These are phyloP conservation scores for Pyrrhia umbra DNA, from an alignment of 2,888 invertebrate species.

Conservation along the genomic window DNA sequence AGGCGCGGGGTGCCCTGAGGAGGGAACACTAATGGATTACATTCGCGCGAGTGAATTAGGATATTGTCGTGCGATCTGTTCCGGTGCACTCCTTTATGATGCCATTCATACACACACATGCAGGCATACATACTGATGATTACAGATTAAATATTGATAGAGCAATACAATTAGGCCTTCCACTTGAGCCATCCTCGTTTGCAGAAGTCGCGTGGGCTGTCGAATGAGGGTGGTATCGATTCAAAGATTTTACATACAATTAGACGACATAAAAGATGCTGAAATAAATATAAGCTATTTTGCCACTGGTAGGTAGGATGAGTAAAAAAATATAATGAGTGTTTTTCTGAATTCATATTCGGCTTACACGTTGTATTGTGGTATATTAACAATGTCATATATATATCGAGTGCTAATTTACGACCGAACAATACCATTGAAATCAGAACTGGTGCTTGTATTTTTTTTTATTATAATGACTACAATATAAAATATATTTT, in stretches of 20 bases:
- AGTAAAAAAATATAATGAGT: background rate
- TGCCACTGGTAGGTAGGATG: background rate
- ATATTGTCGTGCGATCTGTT: slow-evolving; percentile 89
- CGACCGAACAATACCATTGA: background rate
- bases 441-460: background rate
- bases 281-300: background rate
- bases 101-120: slow-evolving; percentile 70
- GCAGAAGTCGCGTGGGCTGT: slow-evolving; percentile 20
- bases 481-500: background rate
- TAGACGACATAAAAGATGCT: slow-evolving; percentile 18
- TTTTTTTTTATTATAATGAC: background rate
- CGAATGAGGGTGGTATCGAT: slow-evolving; percentile 27
- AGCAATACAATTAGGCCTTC: slow-evolving; percentile 60
- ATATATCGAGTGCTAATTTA: background rate
- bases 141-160: slow-evolving; percentile 75
- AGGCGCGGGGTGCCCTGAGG: slow-evolving; percentile 61
- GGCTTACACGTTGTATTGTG: background rate
- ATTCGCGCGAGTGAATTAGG: slow-evolving; percentile 90
- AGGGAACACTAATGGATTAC: slow-evolving; percentile 89
- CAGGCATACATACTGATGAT: slow-evolving; percentile 64
- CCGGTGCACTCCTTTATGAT: slow-evolving; percentile 87
- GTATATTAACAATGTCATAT: no score
- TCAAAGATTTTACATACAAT: slow-evolving; percentile 36
- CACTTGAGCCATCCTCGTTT: slow-evolving; percentile 30
- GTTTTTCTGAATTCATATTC: background rate